Evolutionary conservation across 2,888 invertebrate genomes (phyloP).

Genomic region (Ormyrus labotus): DNA sequence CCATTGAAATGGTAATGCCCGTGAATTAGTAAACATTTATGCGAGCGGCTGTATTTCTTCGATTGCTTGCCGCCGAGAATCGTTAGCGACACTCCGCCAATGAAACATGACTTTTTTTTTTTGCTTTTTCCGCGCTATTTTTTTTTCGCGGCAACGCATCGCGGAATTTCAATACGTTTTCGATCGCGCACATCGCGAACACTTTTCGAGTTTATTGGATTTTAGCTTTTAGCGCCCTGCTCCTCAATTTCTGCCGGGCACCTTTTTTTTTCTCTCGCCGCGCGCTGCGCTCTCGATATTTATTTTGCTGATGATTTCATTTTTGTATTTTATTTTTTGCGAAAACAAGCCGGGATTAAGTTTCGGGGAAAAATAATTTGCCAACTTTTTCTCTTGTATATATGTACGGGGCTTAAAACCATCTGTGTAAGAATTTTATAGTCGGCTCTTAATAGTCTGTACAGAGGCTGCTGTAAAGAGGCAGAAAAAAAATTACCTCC

Average conservation of each 20-base stretch:
- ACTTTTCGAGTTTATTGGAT: conserved; percentile 4
- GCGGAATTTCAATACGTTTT: conserved; percentile 32
- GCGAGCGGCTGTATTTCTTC: conserved; percentile 41
- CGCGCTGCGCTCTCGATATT: not conserved
- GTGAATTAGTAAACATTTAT: conserved; percentile 55
- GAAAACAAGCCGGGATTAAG: no score
- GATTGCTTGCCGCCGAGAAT: conserved; percentile 21
- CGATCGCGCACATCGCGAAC: not conserved
- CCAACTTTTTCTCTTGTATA: no score
- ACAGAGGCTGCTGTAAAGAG: no score
- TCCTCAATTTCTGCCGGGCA: not conserved
- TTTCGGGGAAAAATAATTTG: no score
- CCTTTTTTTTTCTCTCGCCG: not conserved
- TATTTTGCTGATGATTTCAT: no score
- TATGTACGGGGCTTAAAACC: no score
- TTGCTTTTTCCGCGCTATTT: not conserved
- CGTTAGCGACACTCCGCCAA: conserved; percentile 17
- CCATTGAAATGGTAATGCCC: conserved; percentile 42
- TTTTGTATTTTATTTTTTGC: not conserved
- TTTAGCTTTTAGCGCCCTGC: conserved; percentile 3
- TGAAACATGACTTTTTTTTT: not conserved
- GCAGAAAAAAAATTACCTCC: no score
- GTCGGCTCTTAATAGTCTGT: no score
- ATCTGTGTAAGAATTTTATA: no score
- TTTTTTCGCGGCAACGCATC: not conserved